A percentile compares a stretch with the other conserved stretches of the same genome.
phyloP scores from a whole-genome alignment of 2,888 invertebrate species.

The Dicycla oo region DNA sequence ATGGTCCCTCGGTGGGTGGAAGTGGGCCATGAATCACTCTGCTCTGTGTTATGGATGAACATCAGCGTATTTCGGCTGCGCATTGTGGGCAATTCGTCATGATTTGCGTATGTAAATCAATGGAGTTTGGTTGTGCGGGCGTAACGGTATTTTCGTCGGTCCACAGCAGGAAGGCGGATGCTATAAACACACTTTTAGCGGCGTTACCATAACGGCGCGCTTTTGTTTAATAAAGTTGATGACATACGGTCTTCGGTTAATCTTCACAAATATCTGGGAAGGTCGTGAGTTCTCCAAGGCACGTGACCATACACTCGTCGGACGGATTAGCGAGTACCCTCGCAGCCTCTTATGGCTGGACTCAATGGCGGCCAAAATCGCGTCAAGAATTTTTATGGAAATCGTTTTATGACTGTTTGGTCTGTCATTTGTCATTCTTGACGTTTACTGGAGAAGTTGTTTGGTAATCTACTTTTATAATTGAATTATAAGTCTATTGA shows the following conservation, averaged over 20 bases:
- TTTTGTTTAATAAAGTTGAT: conserved; percentile 72
- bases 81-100: conserved; percentile 88
- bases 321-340: conserved; percentile 63
- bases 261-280: conserved; percentile 51
- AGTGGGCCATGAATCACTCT: conserved; percentile 71
- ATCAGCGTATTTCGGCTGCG: conserved; percentile 81
- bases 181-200: conserved; percentile 89
- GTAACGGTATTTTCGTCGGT: conserved; percentile 90
- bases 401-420: conserved; percentile 56
- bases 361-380: conserved; percentile 61
- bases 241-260: conserved; percentile 49
- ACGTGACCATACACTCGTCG: conserved; percentile 63
- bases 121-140: conserved; percentile 86
- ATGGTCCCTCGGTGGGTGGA: conserved; percentile 67
- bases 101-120: conserved; percentile 90
- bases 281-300: conserved; percentile 40
- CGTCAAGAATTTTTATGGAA: conserved; percentile 59
- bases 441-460: conserved; percentile 31
- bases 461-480: conserved; percentile 27
- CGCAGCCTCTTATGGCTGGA: conserved; percentile 36
- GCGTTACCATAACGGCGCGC: conserved; percentile 75
- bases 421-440: conserved; percentile 51
- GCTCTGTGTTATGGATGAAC: conserved; percentile 68
- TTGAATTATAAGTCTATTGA: conserved; percentile 37
- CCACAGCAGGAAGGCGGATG: conserved; percentile 88